Conservation (phyloP, 2,113 vertebrate species). For the Machaerirhynchus nigripectus region DNA sequence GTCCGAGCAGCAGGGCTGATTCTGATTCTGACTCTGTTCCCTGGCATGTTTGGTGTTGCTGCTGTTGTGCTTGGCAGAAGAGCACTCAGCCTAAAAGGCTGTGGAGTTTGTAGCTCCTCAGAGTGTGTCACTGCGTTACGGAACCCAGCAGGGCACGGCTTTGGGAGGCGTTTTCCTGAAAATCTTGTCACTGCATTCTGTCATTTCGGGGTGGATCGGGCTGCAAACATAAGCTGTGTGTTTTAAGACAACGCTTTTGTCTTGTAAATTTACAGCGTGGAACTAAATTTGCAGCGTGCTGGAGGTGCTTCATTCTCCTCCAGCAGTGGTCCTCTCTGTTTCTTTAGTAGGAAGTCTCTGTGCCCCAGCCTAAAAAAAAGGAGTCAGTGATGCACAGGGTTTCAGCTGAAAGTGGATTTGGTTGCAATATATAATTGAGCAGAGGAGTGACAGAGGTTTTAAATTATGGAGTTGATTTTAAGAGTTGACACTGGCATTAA, state of each 20-base stretch:
- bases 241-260: background rate
- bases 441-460: background rate
- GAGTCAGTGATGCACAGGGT: background rate
- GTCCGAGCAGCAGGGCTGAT: background rate
- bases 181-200: background rate
- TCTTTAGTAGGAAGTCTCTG: background rate
- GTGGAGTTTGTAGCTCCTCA: background rate
- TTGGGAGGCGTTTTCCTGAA: background rate
- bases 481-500: background rate
- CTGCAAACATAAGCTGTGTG: background rate
- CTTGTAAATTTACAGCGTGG: background rate
- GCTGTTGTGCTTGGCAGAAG: background rate
- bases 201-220: background rate
- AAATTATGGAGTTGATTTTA: constrained; percentile 25
- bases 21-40: background rate
- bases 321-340: background rate
- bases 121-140: background rate
- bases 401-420: background rate
- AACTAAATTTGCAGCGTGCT: background rate
- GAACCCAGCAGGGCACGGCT: background rate
- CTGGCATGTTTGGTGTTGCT: background rate
- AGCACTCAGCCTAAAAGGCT: background rate
- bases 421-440: background rate
- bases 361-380: background rate
- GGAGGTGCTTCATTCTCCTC: background rate